Evolutionary conservation across 2,113 vertebrate species (phyloP).

Genomic region (Microtus pennsylvanicus): DNA sequence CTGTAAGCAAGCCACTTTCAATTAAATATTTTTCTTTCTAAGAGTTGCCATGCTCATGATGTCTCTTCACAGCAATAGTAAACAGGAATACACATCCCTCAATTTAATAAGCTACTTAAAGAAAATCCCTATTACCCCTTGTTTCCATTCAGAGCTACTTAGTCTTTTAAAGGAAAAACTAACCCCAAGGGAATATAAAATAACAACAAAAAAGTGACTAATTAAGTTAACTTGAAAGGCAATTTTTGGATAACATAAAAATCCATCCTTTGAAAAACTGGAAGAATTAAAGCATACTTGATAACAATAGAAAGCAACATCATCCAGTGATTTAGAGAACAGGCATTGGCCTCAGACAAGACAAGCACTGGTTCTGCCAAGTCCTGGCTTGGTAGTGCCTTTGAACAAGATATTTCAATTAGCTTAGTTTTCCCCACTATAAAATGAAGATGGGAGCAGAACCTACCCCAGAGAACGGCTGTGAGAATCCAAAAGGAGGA

Average conservation of each 20-base stretch:
- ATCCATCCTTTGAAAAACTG: neutral
- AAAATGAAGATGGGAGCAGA: conserved; percentile 4
- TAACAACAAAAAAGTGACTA: neutral
- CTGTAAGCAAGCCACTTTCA: too few species aligned
- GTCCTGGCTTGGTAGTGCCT: conserved; percentile 1
- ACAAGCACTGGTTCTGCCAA: neutral
- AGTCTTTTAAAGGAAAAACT: conserved; percentile 40
- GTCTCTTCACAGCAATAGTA: too few species aligned
- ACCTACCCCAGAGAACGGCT: neutral
- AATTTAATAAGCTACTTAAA: neutral
- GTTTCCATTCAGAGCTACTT: conserved; percentile 22
- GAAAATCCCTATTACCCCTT: neutral
- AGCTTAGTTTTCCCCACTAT: neutral
- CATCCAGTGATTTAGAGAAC: conserved; percentile 4
- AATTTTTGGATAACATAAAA: conserved; percentile 32
- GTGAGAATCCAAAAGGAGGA: neutral
- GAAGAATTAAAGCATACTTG: conserved; percentile 45
- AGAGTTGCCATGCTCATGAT: neutral
- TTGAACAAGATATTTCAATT: neutral
- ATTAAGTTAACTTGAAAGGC: conserved; percentile 14
- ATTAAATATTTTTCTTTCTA: neutral
- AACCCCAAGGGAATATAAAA: neutral
- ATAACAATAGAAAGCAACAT: neutral
- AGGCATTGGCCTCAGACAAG: neutral
- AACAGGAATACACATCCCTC: neutral